A percentile compares a stretch with the other conserved stretches of the same genome.
These are phyloP conservation scores for Drosophila sulfurigaster DNA, from an alignment of 1,140 invertebrate genomes.

Conservation along the genomic window DNA sequence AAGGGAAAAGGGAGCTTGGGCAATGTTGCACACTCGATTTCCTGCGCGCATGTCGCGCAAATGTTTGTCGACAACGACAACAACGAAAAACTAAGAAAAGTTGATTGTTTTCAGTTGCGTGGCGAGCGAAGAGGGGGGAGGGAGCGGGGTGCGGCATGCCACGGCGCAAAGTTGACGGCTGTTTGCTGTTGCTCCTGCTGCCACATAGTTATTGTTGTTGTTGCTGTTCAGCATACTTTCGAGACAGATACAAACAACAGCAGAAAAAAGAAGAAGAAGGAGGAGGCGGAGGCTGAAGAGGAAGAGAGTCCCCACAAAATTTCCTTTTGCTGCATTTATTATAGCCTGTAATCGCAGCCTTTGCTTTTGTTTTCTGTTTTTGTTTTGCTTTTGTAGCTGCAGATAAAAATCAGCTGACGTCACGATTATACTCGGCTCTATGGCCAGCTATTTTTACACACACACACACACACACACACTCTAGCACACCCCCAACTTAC, in stretches of 20 bases:
- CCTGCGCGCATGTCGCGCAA: constrained; percentile 77
- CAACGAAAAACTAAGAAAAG: constrained; percentile 55
- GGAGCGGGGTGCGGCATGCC: neutral
- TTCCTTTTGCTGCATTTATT: constrained; percentile 54
- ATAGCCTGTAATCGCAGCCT: constrained; percentile 40
- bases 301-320: constrained; percentile 31
- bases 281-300: neutral
- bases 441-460: constrained; percentile 65
- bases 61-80: constrained; percentile 65
- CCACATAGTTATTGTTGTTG: constrained; percentile 12
- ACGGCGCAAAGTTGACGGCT: constrained; percentile 13
- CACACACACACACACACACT: constrained; percentile 36
- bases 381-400: constrained; percentile 36
- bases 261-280: no score
- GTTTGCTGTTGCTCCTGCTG: constrained; percentile 21
- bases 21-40: constrained; percentile 81
- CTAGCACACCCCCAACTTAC: constrained; percentile 5
- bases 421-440: constrained; percentile 55
- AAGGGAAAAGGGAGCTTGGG: constrained; percentile 8
- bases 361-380: constrained; percentile 24
- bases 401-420: constrained; percentile 72
- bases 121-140: neutral
- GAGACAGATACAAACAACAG: constrained; percentile 18
- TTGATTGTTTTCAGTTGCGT: constrained; percentile 67
- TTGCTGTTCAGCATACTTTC: constrained; percentile 49